A percentile compares a stretch with the other conserved stretches of the same genome.
These are phyloP conservation scores for Drosophila carrolli DNA, from an alignment of 1,140 invertebrate genomes.

Conservation along the genomic window DNA sequence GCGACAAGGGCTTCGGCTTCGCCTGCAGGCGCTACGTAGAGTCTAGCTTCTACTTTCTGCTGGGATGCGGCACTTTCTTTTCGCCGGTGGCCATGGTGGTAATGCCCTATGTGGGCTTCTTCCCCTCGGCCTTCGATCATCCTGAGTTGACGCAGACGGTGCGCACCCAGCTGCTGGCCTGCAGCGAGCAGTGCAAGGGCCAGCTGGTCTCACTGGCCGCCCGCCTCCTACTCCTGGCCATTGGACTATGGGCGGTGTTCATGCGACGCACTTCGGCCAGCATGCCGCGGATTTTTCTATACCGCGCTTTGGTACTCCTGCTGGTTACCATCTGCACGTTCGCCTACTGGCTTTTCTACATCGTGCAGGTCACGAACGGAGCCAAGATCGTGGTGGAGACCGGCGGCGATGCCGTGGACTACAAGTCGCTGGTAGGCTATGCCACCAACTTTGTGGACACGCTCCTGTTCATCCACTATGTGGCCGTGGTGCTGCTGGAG, in stretches of 20 bases:
- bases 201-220: constrained; percentile 95
- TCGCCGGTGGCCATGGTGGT: constrained; percentile 98
- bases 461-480: constrained; percentile 97
- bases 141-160: constrained; percentile 86
- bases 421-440: constrained; percentile 94
- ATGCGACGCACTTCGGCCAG: constrained; percentile 91
- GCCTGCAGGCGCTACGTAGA: constrained; percentile 92
- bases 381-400: constrained; percentile 90
- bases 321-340: constrained; percentile 97
- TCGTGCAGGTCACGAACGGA: constrained; percentile 94
- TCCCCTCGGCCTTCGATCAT: constrained; percentile 86
- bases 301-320: constrained; percentile 93
- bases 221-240: constrained; percentile 95
- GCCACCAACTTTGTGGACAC: constrained; percentile 96
- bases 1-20: constrained; percentile 89
- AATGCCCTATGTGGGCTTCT: constrained; percentile 94
- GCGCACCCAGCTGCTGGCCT: constrained; percentile 87
- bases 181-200: constrained; percentile 92
- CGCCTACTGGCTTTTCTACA: constrained; percentile 99
- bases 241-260: constrained; percentile 96
- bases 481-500: constrained; percentile 96
- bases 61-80: constrained; percentile 93
- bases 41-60: constrained; percentile 90
- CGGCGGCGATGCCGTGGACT: constrained; percentile 91
- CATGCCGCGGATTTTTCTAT: constrained; percentile 97